Base-by-base conservation (phyloP, 2,888 invertebrate species). In the Agrotis ipsilon region DNA sequence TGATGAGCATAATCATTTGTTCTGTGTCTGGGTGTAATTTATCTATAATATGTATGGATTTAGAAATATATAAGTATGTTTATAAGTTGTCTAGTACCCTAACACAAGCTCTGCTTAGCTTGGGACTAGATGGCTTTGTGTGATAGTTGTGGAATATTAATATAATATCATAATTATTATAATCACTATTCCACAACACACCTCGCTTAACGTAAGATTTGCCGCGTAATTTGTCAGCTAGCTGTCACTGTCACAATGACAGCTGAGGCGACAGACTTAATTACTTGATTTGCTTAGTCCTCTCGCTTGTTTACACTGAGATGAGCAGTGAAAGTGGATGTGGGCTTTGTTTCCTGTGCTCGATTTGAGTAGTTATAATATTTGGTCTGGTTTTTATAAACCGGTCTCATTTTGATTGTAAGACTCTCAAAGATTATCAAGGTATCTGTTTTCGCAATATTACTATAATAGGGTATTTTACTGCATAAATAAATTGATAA, bases 201-300 rank as follows among this genome's bases (percentile, higher is more conserved):
- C 27, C 19, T 57, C 54, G 19, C 21, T 66, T 59, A 67, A 79
- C 63, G 75, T 62, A 74, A 65, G 61, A 48, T 75, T 75, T 58
- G 52, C 49, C 61, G 77, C 77, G 81, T 78, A 80, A 75, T 80
- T 69, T 80, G 81, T 80, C 81, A 75, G 80, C 58, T 52, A 54
- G 54, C 64, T 78, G 67, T 76, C 80, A 76, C 7, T 48, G 49
- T 69, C 46, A 65, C 65, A 54, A 13, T 75, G 65, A 73, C 79
- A 79, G 57, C 9, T 64, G 14, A 62, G 16, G 64, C 49, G 69
- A 64, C 27, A n/a, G 64, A 68, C 57, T 65, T 68, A 68, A 78
- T 80, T 68, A 75, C 16, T 64, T 62, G 39, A 64, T 73, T 78
- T 75, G 54, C 46, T 51, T 65, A 65, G 65, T 73, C 64, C 49